phyloP scores from a whole-genome alignment of 2,797 vertebrate species.

The Gymnopithys bicolor region DNA sequence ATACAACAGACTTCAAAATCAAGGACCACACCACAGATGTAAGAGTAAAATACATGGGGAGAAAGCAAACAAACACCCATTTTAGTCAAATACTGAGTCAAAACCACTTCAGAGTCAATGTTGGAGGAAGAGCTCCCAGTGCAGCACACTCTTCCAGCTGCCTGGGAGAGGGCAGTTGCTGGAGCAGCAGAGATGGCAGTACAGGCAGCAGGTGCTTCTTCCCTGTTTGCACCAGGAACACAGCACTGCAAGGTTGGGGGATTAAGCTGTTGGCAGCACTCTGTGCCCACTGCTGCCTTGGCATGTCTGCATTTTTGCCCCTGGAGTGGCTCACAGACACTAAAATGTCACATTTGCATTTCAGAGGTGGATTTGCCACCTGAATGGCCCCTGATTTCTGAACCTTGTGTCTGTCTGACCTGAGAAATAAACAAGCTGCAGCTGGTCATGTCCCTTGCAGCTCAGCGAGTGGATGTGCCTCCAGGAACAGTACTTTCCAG shows the following conservation, averaged over 20 bases:
- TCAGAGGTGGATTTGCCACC: not conserved
- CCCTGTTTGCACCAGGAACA: not conserved
- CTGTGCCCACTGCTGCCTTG: fast-evolving
- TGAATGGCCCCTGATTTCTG: not conserved
- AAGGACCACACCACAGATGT: not conserved
- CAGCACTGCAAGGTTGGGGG: fast-evolving
- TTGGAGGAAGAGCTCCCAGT: not conserved
- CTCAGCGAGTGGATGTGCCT: not conserved
- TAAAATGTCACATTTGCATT: not conserved
- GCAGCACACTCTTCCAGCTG: not conserved
- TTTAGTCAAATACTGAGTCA: not conserved
- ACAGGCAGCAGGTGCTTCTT: not conserved
- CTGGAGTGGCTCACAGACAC: not conserved
- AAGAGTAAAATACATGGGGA: not conserved
- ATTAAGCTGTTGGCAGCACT: fast-evolving
- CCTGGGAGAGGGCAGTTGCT: not conserved
- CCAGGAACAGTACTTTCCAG: not conserved
- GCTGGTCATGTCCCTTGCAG: not conserved
- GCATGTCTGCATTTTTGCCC: not conserved
- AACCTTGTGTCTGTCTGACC: not conserved
- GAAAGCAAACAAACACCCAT: fast-evolving
- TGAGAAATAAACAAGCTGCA: not conserved
- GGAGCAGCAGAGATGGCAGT: not conserved
- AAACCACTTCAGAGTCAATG: not conserved
- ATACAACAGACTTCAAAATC: not conserved